Percentiles rank a stretch among this genome's conserved stretches.
Evolutionary conservation across 2,113 vertebrate genomes (phyloP).

Genomic region (Brachypodius melanocephalos): DNA sequence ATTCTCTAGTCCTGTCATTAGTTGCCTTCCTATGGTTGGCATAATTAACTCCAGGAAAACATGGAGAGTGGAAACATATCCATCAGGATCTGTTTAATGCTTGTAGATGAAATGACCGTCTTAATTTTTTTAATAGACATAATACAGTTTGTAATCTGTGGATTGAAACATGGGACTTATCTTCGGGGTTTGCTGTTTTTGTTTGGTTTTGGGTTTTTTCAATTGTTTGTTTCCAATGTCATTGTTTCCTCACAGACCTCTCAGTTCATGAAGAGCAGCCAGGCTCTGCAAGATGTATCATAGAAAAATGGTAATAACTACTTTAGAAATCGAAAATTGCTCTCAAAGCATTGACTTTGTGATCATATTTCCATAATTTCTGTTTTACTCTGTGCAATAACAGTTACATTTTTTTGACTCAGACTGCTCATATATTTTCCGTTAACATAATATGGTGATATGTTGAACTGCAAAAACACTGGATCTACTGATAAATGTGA

Average conservation of each 20-base stretch:
- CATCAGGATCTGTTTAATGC: background rate
- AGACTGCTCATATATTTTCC: background rate
- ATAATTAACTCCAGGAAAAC: background rate
- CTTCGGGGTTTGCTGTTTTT: rapidly evolving
- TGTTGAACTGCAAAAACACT: background rate
- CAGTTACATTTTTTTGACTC: background rate
- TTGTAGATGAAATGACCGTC: background rate
- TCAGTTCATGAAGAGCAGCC: background rate
- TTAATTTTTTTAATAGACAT: background rate
- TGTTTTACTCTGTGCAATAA: background rate
- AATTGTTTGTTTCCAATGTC: background rate
- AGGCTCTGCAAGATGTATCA: background rate
- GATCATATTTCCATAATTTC: background rate
- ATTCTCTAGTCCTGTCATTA: background rate
- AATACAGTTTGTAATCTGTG: background rate
- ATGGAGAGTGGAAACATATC: rapidly evolving
- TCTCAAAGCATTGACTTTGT: background rate
- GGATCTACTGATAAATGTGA: background rate
- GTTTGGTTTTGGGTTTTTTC: rapidly evolving
- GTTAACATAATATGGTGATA: background rate
- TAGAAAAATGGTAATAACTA: background rate
- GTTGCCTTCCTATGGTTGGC: background rate
- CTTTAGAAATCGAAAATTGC: background rate
- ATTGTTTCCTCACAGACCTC: background rate
- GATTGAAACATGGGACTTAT: background rate